Conservation (phyloP, 1,140 invertebrate species). For the Armadillidium nasatum region DNA sequence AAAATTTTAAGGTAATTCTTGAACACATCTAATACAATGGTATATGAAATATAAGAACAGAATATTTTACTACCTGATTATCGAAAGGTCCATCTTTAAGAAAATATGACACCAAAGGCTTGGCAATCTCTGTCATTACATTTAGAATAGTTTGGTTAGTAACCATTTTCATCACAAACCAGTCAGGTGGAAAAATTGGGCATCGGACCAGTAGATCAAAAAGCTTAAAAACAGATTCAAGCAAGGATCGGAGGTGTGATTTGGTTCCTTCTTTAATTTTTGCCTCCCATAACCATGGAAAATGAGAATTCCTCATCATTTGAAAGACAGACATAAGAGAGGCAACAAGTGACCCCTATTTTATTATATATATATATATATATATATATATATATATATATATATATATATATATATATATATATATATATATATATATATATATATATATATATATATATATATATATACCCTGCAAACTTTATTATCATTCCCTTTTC, state of each 20-base stretch:
- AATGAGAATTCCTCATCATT: slow-evolving; percentile 79
- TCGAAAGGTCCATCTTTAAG: slow-evolving; percentile 65
- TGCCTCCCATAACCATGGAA: slow-evolving; percentile 74
- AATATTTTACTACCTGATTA: slow-evolving; percentile 51
- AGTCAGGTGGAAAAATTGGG: slow-evolving; percentile 75
- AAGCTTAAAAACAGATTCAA: slow-evolving; percentile 48
- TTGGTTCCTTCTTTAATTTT: slow-evolving; percentile 75
- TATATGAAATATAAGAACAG: too few species aligned
- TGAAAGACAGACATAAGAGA: slow-evolving; percentile 79
- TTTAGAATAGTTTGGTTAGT: slow-evolving; percentile 82
- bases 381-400: neutral
- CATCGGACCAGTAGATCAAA: slow-evolving; percentile 37
- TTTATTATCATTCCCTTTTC: too few species aligned
- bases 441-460: neutral
- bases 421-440: neutral
- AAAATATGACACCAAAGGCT: slow-evolving; percentile 78
- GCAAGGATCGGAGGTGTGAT: slow-evolving; percentile 80
- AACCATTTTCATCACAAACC: slow-evolving; percentile 87
- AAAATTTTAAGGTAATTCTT: too few species aligned
- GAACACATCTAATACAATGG: too few species aligned
- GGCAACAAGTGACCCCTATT: slow-evolving; percentile 73
- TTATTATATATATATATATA: neutral
- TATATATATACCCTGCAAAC: too few species aligned
- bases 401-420: neutral
- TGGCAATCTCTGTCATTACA: slow-evolving; percentile 78